Conservation (phyloP, 2,888 invertebrate genomes). For the Leptopilina myrica region DNA sequence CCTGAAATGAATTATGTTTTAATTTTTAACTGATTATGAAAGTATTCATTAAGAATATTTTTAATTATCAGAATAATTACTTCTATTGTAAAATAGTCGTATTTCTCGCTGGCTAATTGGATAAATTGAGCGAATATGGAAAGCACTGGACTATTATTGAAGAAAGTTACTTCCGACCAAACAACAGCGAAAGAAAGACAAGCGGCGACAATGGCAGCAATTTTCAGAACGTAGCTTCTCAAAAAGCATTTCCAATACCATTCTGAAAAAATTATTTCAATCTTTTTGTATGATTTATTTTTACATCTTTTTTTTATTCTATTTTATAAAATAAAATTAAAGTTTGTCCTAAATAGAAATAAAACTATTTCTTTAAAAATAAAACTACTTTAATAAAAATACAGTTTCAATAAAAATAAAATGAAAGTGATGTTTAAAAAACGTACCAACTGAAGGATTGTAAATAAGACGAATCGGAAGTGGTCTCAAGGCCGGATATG, state of each 20-base stretch:
- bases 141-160: conserved; percentile 92
- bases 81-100: conserved; percentile 97
- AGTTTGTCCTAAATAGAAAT: no score
- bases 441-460: conserved; percentile 82
- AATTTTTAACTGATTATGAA: neutral
- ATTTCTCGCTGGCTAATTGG: conserved; percentile 86
- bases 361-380: no score
- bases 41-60: neutral
- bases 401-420: neutral
- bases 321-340: no score
- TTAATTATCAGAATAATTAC: conserved; percentile 76
- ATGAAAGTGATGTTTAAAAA: conserved; percentile 10
- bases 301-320: no score
- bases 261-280: conserved; percentile 80
- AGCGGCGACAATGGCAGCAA: conserved; percentile 84
- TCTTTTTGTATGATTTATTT: neutral
- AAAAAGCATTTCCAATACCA: conserved; percentile 98
- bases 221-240: conserved; percentile 86
- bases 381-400: no score
- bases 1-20: conserved; percentile 78
- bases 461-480: conserved; percentile 81
- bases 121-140: conserved; percentile 98
- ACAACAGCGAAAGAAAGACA: conserved; percentile 93
- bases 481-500: conserved; percentile 83
- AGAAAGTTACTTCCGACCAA: conserved; percentile 99